Evolutionary conservation across 2,888 invertebrate genomes (phyloP), one percentile per base, ranked within the genome.

Genomic region (Chorisops tibialis): DNA sequence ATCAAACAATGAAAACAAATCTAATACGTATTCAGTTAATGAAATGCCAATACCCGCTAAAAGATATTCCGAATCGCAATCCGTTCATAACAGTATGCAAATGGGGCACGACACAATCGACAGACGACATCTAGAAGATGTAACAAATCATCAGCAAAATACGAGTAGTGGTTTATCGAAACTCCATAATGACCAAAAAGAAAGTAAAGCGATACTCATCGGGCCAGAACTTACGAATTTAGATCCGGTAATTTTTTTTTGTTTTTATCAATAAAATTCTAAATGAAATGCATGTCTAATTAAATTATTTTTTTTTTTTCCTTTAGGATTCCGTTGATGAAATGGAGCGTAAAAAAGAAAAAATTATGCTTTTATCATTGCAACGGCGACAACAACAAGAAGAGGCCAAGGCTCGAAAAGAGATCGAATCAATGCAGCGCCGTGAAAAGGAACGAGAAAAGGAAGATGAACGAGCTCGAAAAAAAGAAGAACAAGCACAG

Each of bases 331-430:
- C 88, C 6, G 85, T 91, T 60, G 91, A 93, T 69, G 94, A 95
- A 79, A 93, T 95, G 90, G 93, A 93, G 77, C 86, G 87, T 66
- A 95, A 91, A 75, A 96, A 95, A 74, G 94, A 96, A 76, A 87
- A 88, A 69, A 91, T 97, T 65, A 88, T 96, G 85, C 79, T 94
- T 76, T 81, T 91, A 72, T 95, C 96, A 11, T 80, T 94, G 70
- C 93, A 93, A 77, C 83, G 97, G 71, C 87, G 92, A 69, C 93
- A 94, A 75, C 89, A 93, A 68, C 93, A 92, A 70, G 96, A 96
- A 76, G 91, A 91, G 77, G 85, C 88, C 63, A 87, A 91, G 66
- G 87, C 88, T 67, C 83, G 87, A 38, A 92, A 93, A 71, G 96
- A 96, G 76, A 86, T 85, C 61, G 91, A 93, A 71, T 82, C 87